These are phyloP conservation scores for Hydrozoanthus tunicans DNA, from an alignment of 64 coral and sea anemone genomes.

Conservation along the genomic window DNA sequence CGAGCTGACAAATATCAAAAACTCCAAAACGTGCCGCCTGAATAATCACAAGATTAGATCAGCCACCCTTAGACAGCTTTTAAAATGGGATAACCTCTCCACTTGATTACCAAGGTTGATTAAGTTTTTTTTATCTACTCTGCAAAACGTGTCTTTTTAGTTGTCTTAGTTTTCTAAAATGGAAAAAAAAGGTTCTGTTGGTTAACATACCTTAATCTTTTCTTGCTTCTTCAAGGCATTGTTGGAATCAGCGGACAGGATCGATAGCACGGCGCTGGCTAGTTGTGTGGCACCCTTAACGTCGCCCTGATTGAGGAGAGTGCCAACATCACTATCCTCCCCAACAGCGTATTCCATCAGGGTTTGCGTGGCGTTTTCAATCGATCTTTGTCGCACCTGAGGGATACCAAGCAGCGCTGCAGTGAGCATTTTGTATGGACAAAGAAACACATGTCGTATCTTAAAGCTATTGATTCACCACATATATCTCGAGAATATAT, in stretches of 20 bases:
- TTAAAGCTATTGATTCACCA: too few relatives aligned
- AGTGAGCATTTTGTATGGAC: not conserved
- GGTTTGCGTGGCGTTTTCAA: not conserved
- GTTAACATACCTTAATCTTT: conserved; percentile 66
- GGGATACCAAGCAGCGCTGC: not conserved
- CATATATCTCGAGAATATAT: too few relatives aligned
- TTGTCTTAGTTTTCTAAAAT: too few relatives aligned
- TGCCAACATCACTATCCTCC: conserved; percentile 61
- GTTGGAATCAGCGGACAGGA: conserved; percentile 59
- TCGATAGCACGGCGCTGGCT: conserved; percentile 71
- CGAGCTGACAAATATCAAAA: too few relatives aligned
- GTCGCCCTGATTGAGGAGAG: conserved; percentile 59
- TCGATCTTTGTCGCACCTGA: not conserved
- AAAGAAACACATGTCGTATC: not conserved
- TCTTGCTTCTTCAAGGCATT: conserved; percentile 37
- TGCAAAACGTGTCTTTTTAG: too few relatives aligned
- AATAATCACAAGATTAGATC: not conserved
- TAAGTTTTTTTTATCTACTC: too few relatives aligned
- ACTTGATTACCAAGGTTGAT: too few relatives aligned
- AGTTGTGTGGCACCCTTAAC: conserved; percentile 76
- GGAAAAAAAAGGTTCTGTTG: not conserved
- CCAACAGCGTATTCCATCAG: conserved; percentile 59
- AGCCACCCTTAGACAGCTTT: not conserved
- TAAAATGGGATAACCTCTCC: too few relatives aligned
- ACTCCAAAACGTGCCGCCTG: too few relatives aligned